A percentile compares a stretch with the other conserved stretches of the same genome.
These are phyloP conservation scores for Cephus nigrinus DNA, from an alignment of 2,888 invertebrate species.

Conservation along the genomic window DNA sequence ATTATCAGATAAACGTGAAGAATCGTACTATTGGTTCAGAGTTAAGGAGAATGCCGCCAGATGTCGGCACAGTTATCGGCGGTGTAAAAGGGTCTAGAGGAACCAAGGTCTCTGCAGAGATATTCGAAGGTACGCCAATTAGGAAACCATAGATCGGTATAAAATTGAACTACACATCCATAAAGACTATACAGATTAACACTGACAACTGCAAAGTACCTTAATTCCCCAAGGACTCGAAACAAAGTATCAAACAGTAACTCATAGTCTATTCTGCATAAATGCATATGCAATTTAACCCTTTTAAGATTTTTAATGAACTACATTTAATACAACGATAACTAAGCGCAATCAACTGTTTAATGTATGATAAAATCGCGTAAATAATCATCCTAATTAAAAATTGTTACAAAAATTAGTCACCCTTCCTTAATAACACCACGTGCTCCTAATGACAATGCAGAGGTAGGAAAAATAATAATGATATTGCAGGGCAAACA, in stretches of 20 bases:
- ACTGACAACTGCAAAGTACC: not conserved
- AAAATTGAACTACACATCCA: too few species aligned
- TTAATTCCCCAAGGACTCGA: too few species aligned
- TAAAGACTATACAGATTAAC: not conserved
- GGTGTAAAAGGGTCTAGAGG: not conserved
- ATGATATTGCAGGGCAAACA: not conserved
- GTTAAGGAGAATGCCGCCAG: conserved; percentile 46
- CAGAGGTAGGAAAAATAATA: not conserved
- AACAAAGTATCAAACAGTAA: too few species aligned
- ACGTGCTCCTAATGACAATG: not conserved
- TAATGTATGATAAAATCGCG: not conserved
- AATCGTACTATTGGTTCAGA: conserved; percentile 29
- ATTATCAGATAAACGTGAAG: conserved; percentile 8
- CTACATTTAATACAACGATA: not conserved
- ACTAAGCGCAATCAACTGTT: not conserved
- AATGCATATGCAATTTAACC: not conserved
- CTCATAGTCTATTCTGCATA: too few species aligned
- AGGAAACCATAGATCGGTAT: not conserved
- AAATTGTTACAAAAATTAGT: not conserved
- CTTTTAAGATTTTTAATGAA: not conserved
- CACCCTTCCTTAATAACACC: not conserved
- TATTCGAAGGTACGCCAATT: not conserved
- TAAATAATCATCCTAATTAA: not conserved
- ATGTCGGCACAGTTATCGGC: conserved; percentile 48
- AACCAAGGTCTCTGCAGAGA: not conserved